Conservation (phyloP, 2,888 invertebrate species). For the Miltochrista miniata region DNA sequence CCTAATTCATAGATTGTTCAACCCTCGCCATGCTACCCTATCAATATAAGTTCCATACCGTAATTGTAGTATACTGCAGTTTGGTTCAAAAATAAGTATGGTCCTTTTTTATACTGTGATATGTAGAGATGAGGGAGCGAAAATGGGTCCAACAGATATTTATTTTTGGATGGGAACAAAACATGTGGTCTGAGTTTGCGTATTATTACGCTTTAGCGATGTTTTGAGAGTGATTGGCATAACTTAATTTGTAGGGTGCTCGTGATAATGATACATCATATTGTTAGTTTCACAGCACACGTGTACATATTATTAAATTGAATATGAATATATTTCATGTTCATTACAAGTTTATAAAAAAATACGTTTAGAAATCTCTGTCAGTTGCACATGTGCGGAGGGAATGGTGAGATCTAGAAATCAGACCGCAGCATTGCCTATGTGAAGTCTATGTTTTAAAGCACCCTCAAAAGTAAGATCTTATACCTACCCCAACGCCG, state of each 20-base stretch:
- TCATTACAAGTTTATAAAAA: no score
- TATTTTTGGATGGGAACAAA: slow-evolving; percentile 73
- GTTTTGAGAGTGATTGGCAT: slow-evolving; percentile 77
- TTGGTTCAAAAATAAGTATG: slow-evolving; percentile 13
- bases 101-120: slow-evolving; percentile 40
- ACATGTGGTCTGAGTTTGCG: slow-evolving; percentile 69
- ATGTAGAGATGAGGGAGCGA: slow-evolving; percentile 18
- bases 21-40: slow-evolving; percentile 48
- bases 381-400: no score
- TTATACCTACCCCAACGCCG: no score
- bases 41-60: slow-evolving; percentile 33
- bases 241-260: slow-evolving; percentile 51
- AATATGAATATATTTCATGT: neutral
- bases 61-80: slow-evolving; percentile 29
- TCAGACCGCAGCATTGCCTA: no score
- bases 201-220: slow-evolving; percentile 76
- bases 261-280: slow-evolving; percentile 59
- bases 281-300: slow-evolving; percentile 58
- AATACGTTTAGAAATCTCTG: no score
- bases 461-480: no score
- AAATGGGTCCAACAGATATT: slow-evolving; percentile 39
- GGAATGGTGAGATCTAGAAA: no score
- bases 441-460: no score
- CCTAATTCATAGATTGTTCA: slow-evolving; percentile 70
- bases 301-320: slow-evolving; percentile 41